Evolutionary conservation across 2,113 vertebrate genomes (phyloP), one percentile per base, ranked within the genome.

Genomic region (Clarias macrocephalus): DNA sequence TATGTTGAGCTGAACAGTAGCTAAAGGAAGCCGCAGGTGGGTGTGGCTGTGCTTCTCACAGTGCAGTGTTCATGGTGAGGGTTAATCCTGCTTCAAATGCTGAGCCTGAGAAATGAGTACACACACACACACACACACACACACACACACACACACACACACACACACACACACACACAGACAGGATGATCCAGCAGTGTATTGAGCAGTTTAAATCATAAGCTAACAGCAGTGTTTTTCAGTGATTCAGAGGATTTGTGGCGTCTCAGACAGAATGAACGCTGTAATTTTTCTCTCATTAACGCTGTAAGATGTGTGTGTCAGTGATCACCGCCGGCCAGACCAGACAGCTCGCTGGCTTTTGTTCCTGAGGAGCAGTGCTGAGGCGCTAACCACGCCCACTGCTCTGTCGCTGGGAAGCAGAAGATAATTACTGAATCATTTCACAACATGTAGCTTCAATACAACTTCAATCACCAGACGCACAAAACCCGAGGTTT

Each of bases 1-100:
- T 21, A 48, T 65, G 42, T 62, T 83, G 11, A 42, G 5, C 28
- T 28, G 25, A 66, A 82, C 81, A 66, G 81, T 52, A 66, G 81
- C 62, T 42, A 63, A 82, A 63, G 16, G 15, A 63, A 83, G 23
- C 15, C 25, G 28, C 42, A 83, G 42, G 60, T 83, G 16, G 62
- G 81, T n/a, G 81, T 66, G 62, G 81, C 37, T 82, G 60, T 60
- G 57, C 28, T 81, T 81, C 79, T 81, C 57, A 82, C 30, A 66
- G 62, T 83, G 60, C 81, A 83, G 62, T 66, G 37, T 83, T 42
- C 15, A 66, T 81, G 16, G 30, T 30, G 30, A 62, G 30, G 57
- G 79, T 82, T 82, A 82, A 82, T 82, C 81, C 62, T 66, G 81
- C 81, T 82, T 82, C 62, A 83, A 83, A 66, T 42, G 10, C 37